Conservation (phyloP, 2,797 vertebrate genomes). For the Myripristis murdjan region DNA sequence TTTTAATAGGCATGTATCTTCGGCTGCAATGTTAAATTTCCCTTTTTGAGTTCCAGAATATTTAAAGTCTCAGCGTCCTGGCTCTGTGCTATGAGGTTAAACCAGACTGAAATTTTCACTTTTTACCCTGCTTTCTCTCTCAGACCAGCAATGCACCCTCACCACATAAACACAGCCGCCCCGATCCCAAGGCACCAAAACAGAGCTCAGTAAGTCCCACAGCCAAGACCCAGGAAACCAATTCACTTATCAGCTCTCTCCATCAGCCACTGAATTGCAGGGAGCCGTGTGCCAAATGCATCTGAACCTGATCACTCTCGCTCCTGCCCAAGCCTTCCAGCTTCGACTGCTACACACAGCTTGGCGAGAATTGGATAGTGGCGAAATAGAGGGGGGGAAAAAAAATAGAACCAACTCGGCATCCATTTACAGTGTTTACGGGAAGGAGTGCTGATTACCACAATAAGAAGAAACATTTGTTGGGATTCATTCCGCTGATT, state of each 20-base stretch:
- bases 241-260: slow-evolving; percentile 78
- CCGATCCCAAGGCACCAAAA: slow-evolving; percentile 48
- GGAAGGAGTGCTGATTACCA: slow-evolving; percentile 74
- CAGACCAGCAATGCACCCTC: slow-evolving; percentile 11
- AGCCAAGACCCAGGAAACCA: slow-evolving; percentile 61
- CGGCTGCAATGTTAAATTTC: slow-evolving; percentile 11
- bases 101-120: slow-evolving; percentile 24
- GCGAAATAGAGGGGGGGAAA: slow-evolving; percentile 7
- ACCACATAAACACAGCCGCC: slow-evolving; percentile 34
- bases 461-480: slow-evolving; percentile 73
- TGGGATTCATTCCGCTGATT: slow-evolving; percentile 75
- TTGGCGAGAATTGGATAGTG: slow-evolving; percentile 50
- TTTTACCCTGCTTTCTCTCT: slow-evolving; percentile 20
- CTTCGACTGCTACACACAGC: slow-evolving; percentile 53
- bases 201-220: slow-evolving; percentile 36
- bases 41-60: slow-evolving; percentile 18
- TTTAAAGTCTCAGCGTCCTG: slow-evolving; percentile 5
- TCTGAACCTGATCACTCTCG: slow-evolving; percentile 64
- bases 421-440: slow-evolving; percentile 74
- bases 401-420: slow-evolving; percentile 29
- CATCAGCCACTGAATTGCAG: slow-evolving; percentile 75
- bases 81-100: slow-evolving; percentile 1
- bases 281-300: slow-evolving; percentile 76
- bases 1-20: slow-evolving; percentile 7
- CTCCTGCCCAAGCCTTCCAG: slow-evolving; percentile 60